These are phyloP conservation scores for Cryptotis parvus DNA, from an alignment of 2,113 vertebrate genomes.

Conservation along the genomic window DNA sequence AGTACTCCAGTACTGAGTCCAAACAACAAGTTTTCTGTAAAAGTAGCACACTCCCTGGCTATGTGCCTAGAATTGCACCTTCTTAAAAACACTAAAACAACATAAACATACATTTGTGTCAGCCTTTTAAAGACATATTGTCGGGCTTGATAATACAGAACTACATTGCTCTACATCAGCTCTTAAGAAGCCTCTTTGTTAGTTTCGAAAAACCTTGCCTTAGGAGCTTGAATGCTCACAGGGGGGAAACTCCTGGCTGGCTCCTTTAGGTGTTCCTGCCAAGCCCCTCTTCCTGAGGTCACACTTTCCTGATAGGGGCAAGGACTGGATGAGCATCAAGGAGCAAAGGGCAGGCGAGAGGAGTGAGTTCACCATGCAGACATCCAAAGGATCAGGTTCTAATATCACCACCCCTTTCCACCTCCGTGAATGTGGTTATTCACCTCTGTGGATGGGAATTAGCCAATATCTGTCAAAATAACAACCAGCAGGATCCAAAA, in stretches of 20 bases:
- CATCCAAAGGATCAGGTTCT: constrained; percentile 66
- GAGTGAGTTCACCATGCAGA: background rate
- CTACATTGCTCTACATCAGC: background rate
- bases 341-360: background rate
- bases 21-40: background rate
- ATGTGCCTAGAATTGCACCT: background rate
- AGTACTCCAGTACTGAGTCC: background rate
- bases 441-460: constrained; percentile 75
- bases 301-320: constrained; percentile 9
- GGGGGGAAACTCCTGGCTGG: background rate
- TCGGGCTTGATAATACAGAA: background rate
- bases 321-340: constrained; percentile 8
- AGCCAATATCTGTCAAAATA: constrained; percentile 79
- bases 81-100: background rate
- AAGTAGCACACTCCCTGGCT: background rate
- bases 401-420: constrained; percentile 26
- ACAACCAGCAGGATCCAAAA: constrained; percentile 73
- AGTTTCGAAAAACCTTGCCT: background rate
- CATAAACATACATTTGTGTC: background rate
- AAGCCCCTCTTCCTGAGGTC: constrained; percentile 30
- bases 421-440: constrained; percentile 77
- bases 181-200: background rate
- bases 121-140: background rate
- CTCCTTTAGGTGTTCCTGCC: background rate
- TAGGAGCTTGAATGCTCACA: background rate